These are phyloP conservation scores for Opisthograptis luteolata DNA, from an alignment of 2,888 invertebrate species.

Conservation along the genomic window DNA sequence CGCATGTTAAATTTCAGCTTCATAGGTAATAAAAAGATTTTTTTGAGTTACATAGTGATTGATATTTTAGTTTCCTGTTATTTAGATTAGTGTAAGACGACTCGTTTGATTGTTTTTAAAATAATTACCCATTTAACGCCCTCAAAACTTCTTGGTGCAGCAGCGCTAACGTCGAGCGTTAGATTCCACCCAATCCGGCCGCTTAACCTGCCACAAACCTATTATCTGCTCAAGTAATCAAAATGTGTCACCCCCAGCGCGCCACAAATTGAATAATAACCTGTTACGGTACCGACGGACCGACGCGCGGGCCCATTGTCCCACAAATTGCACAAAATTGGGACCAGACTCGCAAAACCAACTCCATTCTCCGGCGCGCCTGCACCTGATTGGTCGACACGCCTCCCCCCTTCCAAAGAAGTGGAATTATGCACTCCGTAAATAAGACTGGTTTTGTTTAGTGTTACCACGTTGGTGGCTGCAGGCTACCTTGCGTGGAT, in stretches of 20 bases:
- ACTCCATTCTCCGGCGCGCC: slow-evolving; percentile 71
- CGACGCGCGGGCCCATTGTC: slow-evolving; percentile 64
- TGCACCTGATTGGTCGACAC: slow-evolving; percentile 80
- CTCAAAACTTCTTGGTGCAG: too few relatives aligned
- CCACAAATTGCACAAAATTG: slow-evolving; percentile 80
- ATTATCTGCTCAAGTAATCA: slow-evolving; percentile 76
- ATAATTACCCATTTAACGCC: too few relatives aligned
- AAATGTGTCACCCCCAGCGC: slow-evolving; percentile 75
- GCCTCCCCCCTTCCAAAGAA: slow-evolving; percentile 65
- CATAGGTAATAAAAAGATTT: too few relatives aligned
- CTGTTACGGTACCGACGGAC: slow-evolving; percentile 59
- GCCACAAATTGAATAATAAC: slow-evolving; percentile 79
- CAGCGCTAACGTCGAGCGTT: too few relatives aligned
- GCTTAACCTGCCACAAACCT: slow-evolving; percentile 52
- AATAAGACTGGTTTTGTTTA: slow-evolving; percentile 70
- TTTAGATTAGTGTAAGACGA: too few relatives aligned
- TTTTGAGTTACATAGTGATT: too few relatives aligned
- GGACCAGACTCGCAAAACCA: slow-evolving; percentile 68
- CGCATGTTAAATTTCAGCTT: too few relatives aligned
- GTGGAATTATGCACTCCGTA: slow-evolving; percentile 79
- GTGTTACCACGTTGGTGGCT: slow-evolving; percentile 44
- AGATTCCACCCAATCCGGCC: neutral
- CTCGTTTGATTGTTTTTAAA: too few relatives aligned
- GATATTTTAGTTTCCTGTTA: too few relatives aligned
- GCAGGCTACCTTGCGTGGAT: neutral